Percentiles rank a stretch among this genome's conserved stretches.
Evolutionary conservation across 2,797 vertebrate genomes (phyloP).

Genomic region (Cyclura pinguis): DNA sequence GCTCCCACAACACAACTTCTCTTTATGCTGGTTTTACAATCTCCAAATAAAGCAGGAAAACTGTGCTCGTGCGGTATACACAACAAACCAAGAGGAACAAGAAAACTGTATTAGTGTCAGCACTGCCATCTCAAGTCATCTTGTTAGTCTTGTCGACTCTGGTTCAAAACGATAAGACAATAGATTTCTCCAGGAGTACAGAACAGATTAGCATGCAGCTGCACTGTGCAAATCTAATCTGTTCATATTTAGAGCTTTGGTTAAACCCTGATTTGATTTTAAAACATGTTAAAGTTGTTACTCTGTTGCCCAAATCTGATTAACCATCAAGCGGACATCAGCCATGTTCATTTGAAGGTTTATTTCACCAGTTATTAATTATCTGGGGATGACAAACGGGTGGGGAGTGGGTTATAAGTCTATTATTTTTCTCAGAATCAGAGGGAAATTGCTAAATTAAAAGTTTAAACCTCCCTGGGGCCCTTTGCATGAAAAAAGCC

Average conservation of each 20-base stretch:
- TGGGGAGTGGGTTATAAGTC: not conserved
- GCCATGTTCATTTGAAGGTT: constrained; percentile 20
- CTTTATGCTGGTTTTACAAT: too few relatives aligned
- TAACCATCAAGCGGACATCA: constrained; percentile 6
- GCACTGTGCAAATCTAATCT: constrained; percentile 31
- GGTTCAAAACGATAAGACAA: constrained; percentile 11
- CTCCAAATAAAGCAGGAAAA: not conserved
- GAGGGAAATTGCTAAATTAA: not conserved
- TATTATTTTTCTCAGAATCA: not conserved
- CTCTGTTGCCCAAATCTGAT: constrained; percentile 32
- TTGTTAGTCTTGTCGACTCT: not conserved
- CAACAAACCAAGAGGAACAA: not conserved
- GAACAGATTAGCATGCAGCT: constrained; percentile 32
- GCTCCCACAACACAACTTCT: too few relatives aligned
- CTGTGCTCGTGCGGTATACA: too few relatives aligned
- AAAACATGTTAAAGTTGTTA: constrained; percentile 55
- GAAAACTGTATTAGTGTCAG: not conserved
- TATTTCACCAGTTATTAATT: constrained; percentile 18
- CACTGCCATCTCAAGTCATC: not conserved
- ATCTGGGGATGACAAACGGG: not conserved
- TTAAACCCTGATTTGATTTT: constrained; percentile 49
- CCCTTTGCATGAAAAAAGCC: not conserved
- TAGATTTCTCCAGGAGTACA: constrained; percentile 18
- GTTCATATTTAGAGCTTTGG: constrained; percentile 48
- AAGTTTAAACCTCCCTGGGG: not conserved